Evolutionary conservation across 2,113 vertebrate species (phyloP), one percentile per base, ranked within the genome.

Genomic region (Lagopus leucura): DNA sequence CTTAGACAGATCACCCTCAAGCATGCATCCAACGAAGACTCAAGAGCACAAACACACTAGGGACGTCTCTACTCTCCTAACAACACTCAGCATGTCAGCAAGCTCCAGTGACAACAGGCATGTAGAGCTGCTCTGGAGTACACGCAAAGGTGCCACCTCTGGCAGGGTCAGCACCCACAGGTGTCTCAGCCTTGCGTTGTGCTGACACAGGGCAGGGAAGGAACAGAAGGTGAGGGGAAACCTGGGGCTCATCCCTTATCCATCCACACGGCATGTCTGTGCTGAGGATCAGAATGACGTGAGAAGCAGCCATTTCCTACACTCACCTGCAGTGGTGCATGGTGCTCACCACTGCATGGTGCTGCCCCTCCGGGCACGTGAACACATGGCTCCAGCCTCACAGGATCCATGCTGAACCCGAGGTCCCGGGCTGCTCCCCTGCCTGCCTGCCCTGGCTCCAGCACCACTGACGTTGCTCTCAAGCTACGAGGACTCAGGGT

Each of bases 281-380:
- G 50, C 40, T 1, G 24, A 88, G 45, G 58, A 22, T 84, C 2
- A 12, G 60, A 58, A 48, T 1, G 45, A 34, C 4, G 45, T 58
- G 8, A 40, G 17, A 43, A 25, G 8, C 34, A 55, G 28, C n/a
- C 34, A 2, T 25, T 42, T 50, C 47, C 50, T 55, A 24, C 18
- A 5, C 50, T 28, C 2, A 3, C 8, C 11, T 8, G 54, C 13
- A 0, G 0, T 2, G 3, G 60, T 13, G 28, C 5, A 38, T 10
- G 38, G 38, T 38, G 38, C 38, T 38, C 38, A 38, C 52, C 1
- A 0, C 28, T 7, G 45, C 4, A 1, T 0, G 2, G 32, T 1
- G 1, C 52, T 54, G 30, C 30, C 28, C 16, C 54, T 19, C 30
- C 2, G 3, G 42, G 5, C 20, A 2, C 2, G 32, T 17, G 52